phyloP scores from a whole-genome alignment of 2,888 invertebrate genomes.

The Pollenia angustigena region DNA sequence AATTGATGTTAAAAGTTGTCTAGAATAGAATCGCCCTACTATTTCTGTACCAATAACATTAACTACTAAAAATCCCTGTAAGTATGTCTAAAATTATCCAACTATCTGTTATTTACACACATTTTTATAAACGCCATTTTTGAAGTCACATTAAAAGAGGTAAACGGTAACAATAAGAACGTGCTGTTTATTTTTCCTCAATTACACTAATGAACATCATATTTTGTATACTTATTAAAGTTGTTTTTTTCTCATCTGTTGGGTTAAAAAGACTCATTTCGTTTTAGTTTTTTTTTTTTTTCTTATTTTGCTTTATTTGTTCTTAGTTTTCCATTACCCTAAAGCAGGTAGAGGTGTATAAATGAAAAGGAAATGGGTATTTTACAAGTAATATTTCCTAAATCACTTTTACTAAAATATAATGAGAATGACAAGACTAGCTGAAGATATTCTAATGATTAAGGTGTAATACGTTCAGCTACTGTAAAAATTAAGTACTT shows the following conservation, averaged over 20 bases:
- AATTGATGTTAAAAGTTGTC: no score
- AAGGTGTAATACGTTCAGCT: no score
- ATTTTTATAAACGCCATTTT: background rate
- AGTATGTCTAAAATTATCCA: no score
- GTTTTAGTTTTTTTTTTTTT: background rate
- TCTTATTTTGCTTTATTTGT: background rate
- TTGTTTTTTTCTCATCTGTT: conserved; percentile 24
- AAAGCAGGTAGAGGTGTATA: background rate
- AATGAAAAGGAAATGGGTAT: background rate
- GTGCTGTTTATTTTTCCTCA: conserved; percentile 49
- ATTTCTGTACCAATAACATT: no score
- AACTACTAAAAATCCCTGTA: no score
- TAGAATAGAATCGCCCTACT: no score
- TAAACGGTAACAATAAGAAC: conserved; percentile 42
- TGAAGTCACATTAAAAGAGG: no score
- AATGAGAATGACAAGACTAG: conserved; percentile 1
- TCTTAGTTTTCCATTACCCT: conserved; percentile 13
- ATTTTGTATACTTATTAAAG: conserved; percentile 54
- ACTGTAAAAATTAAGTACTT: no score
- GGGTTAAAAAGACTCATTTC: conserved; percentile 22
- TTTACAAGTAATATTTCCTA: background rate
- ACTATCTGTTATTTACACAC: no score
- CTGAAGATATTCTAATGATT: background rate
- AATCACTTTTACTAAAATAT: background rate
- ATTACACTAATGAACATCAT: conserved; percentile 66